phyloP scores from a whole-genome alignment of 2,113 vertebrate species.

The Pelodiscus sinensis region DNA sequence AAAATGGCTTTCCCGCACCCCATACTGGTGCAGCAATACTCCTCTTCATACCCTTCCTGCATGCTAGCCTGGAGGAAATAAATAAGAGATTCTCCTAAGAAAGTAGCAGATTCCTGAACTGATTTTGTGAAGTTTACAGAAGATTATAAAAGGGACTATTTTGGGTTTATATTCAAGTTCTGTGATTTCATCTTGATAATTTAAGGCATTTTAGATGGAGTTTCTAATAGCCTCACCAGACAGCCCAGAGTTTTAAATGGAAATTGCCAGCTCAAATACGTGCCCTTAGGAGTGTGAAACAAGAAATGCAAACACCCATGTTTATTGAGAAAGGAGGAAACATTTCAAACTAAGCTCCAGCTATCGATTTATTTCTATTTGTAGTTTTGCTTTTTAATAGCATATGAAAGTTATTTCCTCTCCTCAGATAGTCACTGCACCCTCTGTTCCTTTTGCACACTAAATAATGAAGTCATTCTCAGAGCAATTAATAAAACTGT shows the following conservation, averaged over 20 bases:
- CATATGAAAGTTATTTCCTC: not conserved
- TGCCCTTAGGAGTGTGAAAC: not conserved
- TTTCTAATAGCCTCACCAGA: not conserved
- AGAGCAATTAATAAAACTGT: not conserved
- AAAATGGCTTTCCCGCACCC: not conserved
- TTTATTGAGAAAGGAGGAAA: not conserved
- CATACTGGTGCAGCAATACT: not conserved
- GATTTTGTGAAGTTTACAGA: not conserved
- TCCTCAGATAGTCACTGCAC: not conserved
- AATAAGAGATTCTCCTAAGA: not conserved
- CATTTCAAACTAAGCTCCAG: not conserved
- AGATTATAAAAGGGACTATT: not conserved
- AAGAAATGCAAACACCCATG: not conserved
- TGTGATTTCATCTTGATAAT: not conserved
- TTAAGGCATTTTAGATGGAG: not conserved
- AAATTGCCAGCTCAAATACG: not conserved
- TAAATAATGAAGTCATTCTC: not conserved
- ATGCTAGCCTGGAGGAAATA: not conserved
- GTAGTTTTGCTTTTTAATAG: not conserved
- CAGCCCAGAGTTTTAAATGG: not conserved
- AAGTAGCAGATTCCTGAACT: not conserved
- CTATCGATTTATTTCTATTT: not conserved
- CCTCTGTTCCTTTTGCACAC: not conserved
- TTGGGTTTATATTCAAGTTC: not conserved
- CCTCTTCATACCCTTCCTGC: not conserved